These are phyloP conservation scores for Heteromyza rotundicornis DNA, from an alignment of 2,888 invertebrate genomes.

Conservation along the genomic window DNA sequence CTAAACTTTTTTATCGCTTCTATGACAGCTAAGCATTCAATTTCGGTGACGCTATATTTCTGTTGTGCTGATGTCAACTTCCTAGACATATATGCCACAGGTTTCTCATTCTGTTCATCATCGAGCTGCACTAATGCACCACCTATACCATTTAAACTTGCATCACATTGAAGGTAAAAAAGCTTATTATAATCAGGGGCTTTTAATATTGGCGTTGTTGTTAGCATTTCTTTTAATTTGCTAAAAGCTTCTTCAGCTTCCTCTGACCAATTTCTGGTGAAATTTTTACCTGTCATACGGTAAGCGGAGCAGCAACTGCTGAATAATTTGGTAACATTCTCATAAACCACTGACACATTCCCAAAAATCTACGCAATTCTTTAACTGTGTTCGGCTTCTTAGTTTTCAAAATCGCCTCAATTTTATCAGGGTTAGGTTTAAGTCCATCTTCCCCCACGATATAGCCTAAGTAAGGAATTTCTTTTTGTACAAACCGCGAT, in stretches of 20 bases:
- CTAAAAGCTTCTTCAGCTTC: no score
- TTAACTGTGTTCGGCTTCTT: conserved; percentile 14
- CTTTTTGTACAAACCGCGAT: conserved; percentile 9
- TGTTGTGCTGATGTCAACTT: conserved; percentile 16
- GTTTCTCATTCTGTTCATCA: conserved; percentile 4
- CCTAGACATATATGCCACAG: conserved; percentile 17
- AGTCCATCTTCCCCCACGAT: conserved; percentile 7
- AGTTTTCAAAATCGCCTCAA: not conserved
- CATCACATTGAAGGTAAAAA: conserved; percentile 4
- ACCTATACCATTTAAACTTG: not conserved
- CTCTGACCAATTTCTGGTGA: no score
- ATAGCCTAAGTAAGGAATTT: conserved; percentile 18
- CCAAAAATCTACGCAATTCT: conserved; percentile 15
- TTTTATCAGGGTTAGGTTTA: not conserved
- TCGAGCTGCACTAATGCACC: not conserved
- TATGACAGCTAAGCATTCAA: conserved; percentile 23
- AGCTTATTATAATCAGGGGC: no score
- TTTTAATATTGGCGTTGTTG: no score
- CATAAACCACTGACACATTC: conserved; percentile 14
- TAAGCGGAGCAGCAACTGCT: not conserved
- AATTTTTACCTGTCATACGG: not conserved
- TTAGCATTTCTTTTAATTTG: no score
- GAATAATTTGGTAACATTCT: conserved; percentile 16
- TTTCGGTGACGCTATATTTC: conserved; percentile 21
- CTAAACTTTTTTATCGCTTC: conserved; percentile 19